These are phyloP conservation scores for Perithous albicinctus DNA, from an alignment of 2,888 invertebrate species.

Conservation along the genomic window DNA sequence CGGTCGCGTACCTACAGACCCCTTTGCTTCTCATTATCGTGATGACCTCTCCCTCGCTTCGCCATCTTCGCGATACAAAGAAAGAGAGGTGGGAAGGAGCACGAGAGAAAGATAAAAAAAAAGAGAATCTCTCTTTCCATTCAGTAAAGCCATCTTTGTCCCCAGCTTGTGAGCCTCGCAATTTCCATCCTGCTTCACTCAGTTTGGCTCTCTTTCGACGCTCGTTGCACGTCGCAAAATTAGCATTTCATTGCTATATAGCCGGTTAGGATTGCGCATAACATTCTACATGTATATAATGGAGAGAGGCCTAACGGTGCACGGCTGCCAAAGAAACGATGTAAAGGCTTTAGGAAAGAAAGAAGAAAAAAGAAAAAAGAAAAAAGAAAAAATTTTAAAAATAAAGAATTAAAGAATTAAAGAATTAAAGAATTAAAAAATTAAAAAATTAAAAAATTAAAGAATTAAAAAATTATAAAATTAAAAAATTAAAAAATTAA, in stretches of 20 bases:
- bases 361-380: conserved; percentile 11
- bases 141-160: not conserved
- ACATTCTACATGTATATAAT: not conserved
- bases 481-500: no score
- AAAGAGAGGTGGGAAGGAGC: not conserved
- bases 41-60: conserved; percentile 56
- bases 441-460: no score
- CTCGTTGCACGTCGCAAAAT: conserved; percentile 25
- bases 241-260: conserved; percentile 22
- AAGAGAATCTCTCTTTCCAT: conserved; percentile 2
- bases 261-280: conserved; percentile 1
- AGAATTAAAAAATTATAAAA: no score
- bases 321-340: not conserved
- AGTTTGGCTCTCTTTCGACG: conserved; percentile 9
- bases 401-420: no score
- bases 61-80: not conserved
- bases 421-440: no score
- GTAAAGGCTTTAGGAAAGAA: not conserved
- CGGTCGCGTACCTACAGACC: conserved; percentile 48
- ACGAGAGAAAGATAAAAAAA: not conserved
- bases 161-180: conserved; percentile 18
- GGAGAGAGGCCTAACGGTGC: conserved; percentile 15
- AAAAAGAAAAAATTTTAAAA: no score
- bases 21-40: conserved; percentile 56
- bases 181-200: conserved; percentile 21